Evolutionary conservation across 2,888 invertebrate genomes (phyloP), one percentile per base, ranked within the genome.

Genomic region (Scaptomyza parva): DNA sequence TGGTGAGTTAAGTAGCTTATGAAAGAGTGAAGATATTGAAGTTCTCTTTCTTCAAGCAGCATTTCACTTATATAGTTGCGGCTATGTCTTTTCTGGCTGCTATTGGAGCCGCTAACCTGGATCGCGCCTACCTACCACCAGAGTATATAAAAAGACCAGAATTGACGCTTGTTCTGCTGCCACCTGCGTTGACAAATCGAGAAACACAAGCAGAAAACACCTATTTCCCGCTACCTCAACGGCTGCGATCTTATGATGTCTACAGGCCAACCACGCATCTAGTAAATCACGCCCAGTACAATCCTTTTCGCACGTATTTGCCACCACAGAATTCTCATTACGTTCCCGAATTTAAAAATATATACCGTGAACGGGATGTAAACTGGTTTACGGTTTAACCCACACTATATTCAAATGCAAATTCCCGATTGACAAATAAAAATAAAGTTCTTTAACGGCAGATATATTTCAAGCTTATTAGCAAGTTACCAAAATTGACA

Each of bases 331-430:
- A 41, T 0, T n/a, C 30, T 12, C 35, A 45, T 7, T 54, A 45
- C 14, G 57, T 9, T 11, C 33, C 51, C 8, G 50, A 62, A 3
- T 61, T 44, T 22, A 22, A 52, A 55, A 48, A 41, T n/a, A 18
- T 24, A 28, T 45, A 37, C n/a, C n/a, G 24, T 24, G 20, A 50
- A 40, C 28, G 9, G 9, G 33, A 26, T 20, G 54, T 33, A 26
- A 68, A 71, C 76, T 50, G 78, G 76, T 73, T 79, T 72, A 48
- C 37, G 73, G 70, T 62, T 76, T 64, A 74, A 73, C 68, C 84
- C 76, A 55, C 26, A 28, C 75, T 70, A 70, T 68, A 84, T 86
- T 86, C 63, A 60, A 66, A 82, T 86, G 81, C 71, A 63, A 81
- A 81, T 81, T 80, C 43, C 17, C 17, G 8, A 43, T 63, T 41